These are phyloP conservation scores for Campylomormyrus numenius DNA, from an alignment of 2,113 vertebrate genomes.

Conservation along the genomic window DNA sequence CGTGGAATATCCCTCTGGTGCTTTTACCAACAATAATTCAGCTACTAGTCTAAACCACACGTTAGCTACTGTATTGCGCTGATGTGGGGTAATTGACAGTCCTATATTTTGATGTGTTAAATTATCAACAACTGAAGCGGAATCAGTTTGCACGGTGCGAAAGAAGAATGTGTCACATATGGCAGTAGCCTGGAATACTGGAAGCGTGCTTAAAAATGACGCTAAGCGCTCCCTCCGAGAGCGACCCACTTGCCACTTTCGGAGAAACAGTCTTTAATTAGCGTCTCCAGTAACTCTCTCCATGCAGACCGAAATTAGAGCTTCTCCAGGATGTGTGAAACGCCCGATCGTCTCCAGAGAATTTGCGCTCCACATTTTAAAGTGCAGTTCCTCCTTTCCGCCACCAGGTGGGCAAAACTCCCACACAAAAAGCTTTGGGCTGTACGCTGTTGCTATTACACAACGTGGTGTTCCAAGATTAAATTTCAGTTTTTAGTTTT, in stretches of 20 bases:
- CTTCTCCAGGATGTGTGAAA: not conserved
- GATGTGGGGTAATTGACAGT: not conserved
- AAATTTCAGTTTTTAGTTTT: not conserved
- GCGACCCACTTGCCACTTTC: constrained; percentile 15
- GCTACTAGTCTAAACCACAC: not conserved
- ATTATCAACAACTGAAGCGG: not conserved
- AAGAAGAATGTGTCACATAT: not conserved
- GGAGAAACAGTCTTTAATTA: constrained; percentile 14
- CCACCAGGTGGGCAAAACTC: constrained; percentile 6
- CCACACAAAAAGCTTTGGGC: not conserved
- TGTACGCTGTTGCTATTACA: not conserved
- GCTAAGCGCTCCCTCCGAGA: not conserved
- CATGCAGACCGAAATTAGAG: not conserved
- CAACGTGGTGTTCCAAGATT: not conserved
- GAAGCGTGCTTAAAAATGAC: not conserved
- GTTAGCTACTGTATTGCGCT: not conserved
- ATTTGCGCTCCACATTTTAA: constrained; percentile 11
- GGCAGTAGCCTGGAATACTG: not conserved
- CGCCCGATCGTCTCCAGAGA: not conserved
- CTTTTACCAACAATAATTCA: not conserved
- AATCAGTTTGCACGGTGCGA: not conserved
- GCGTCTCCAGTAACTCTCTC: not conserved
- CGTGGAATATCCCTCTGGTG: too few relatives aligned
- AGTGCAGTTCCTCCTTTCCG: not conserved
- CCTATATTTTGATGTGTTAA: not conserved